Percentiles rank a stretch among this genome's conserved stretches.
Evolutionary conservation across 2,888 invertebrate species (phyloP).

Genomic region (Eremobia ochroleuca): DNA sequence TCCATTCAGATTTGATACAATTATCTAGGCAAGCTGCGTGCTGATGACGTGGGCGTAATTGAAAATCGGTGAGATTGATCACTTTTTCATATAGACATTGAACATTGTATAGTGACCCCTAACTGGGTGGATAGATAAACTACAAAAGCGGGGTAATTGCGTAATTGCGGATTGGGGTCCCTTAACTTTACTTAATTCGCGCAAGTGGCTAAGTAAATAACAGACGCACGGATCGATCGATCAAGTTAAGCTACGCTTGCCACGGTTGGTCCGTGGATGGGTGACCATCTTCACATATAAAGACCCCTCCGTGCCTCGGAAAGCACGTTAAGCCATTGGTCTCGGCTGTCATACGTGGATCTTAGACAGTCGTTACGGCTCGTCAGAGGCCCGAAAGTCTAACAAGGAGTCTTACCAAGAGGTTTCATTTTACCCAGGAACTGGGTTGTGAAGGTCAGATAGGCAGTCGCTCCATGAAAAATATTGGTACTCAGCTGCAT

Average conservation of each 20-base stretch:
- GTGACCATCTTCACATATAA: background rate
- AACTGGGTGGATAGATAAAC: background rate
- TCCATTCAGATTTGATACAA: conserved; percentile 59
- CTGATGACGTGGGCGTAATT: conserved; percentile 47
- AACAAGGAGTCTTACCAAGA: no score
- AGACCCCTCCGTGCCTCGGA: background rate
- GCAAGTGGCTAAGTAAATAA: background rate
- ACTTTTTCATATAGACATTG: no score
- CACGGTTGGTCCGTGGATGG: background rate
- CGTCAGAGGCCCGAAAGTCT: no score
- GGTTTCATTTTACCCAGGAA: no score
- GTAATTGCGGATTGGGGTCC: no score
- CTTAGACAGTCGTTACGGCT: background rate
- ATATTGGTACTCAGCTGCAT: no score
- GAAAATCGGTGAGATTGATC: conserved; percentile 41
- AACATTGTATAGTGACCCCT: background rate
- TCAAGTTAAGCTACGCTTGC: background rate
- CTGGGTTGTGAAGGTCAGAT: no score
- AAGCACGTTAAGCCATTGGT: background rate
- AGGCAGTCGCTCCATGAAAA: no score
- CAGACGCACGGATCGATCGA: background rate
- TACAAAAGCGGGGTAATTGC: background rate
- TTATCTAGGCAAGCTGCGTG: conserved; percentile 44
- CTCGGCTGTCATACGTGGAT: background rate
- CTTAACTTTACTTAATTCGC: no score